Evolutionary conservation across 1,140 invertebrate species (phyloP), one percentile per base, ranked within the genome.

Genomic region (Pachypsylla venusta): DNA sequence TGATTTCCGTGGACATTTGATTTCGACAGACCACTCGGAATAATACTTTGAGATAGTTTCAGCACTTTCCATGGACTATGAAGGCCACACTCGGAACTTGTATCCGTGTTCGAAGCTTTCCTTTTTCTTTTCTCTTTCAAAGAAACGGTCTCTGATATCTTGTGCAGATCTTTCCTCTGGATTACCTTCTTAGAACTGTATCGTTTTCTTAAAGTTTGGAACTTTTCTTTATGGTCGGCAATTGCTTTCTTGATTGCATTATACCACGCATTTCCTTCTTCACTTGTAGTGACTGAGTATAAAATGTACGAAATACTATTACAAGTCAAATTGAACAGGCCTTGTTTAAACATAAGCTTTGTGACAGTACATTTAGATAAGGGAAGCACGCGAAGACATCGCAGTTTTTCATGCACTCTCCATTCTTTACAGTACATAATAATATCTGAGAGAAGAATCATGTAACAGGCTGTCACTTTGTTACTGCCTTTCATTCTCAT

Each of bases 391-490:
- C 75, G 76, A 57, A 71, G 75, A 59, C 79, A 75, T 64, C 76
- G 76, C 2, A 83, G 61, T 0, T 61, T 64, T 20, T 63, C 59
- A n/a, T 63, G 60, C 19, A 61, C 56, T 1, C 40, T 64, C 65
- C 63, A 72, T 73, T 56, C 73, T 70, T 79, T 80, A 61, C 77
- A 81, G 63, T 81, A 81, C 62, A 82, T 69, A 22, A 83, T 74
- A 66, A 76, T 80, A 68, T 78, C 81, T 59, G 67, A 76, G 68
- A 75, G 75, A 62, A 74, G 72, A 65, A 74, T 72, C 61, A 77
- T 76, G 56, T 69, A 78, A 2, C 74, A 67, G 61, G 72, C 71
- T 25, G 58, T 59, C 14, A 61, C 56, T 30, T 61, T 65, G 58
- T 61, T 63, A 0, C 62, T 57, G 22, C 61, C 64, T 54, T 63